Evolutionary conservation across 2,888 invertebrate species (phyloP).

Genomic region (Miltochrista miniata): DNA sequence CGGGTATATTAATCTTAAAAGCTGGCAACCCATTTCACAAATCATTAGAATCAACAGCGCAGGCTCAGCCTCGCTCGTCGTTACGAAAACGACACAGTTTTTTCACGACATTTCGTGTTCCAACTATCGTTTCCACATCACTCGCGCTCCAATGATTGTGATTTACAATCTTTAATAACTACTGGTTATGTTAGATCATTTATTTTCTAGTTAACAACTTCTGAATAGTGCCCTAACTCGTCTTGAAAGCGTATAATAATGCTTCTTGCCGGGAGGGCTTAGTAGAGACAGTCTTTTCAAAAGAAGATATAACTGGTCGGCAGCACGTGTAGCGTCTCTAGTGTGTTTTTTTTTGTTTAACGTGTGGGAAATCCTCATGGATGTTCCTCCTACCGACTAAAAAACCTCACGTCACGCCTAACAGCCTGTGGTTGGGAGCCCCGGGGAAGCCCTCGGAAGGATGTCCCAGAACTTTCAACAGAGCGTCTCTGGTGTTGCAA

Average conservation of each 20-base stretch:
- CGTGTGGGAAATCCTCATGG: too few species aligned
- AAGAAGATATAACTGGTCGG: too few species aligned
- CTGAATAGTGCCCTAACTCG: not conserved
- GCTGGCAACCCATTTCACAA: constrained; percentile 9
- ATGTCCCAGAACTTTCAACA: too few species aligned
- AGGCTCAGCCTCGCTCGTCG: constrained; percentile 14
- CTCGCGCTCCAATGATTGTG: constrained; percentile 32
- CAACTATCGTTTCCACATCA: constrained; percentile 39
- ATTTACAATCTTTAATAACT: constrained; percentile 42
- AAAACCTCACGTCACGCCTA: too few species aligned
- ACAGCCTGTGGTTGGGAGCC: too few species aligned
- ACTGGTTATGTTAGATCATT: constrained; percentile 32
- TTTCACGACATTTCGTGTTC: constrained; percentile 44
- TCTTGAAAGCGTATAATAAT: not conserved
- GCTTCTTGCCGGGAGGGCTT: too few species aligned
- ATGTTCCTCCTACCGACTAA: too few species aligned
- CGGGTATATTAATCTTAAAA: not conserved
- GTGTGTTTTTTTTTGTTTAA: too few species aligned
- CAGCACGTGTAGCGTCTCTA: too few species aligned
- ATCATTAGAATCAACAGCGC: constrained; percentile 13
- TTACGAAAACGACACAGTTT: constrained; percentile 54
- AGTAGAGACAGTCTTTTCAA: too few species aligned
- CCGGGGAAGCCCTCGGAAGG: too few species aligned
- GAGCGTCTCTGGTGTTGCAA: too few species aligned
- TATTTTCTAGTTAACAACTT: constrained; percentile 8